Evolutionary conservation across 2,888 invertebrate species (phyloP), one percentile per base, ranked within the genome.

Genomic region (Odontothrips loti): DNA sequence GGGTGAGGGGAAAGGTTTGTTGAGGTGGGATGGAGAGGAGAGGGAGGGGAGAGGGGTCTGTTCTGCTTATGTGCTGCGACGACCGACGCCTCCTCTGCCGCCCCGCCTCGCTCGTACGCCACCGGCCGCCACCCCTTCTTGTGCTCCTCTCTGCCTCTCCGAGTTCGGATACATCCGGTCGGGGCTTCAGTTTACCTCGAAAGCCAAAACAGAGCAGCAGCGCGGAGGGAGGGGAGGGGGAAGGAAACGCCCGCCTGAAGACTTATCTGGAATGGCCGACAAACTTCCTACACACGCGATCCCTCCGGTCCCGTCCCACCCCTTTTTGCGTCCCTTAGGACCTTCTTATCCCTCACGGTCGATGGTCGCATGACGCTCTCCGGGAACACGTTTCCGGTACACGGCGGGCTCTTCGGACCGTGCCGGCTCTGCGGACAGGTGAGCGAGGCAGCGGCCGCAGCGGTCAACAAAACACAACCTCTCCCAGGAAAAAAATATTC

Each of bases 181-280:
- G 34, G n/a, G 68, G 68, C 68, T 68, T 68, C 68, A 68, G 68
- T 68, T 68, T 68, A 68, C 68, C 23, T 68, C 68, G 68, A n/a
- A 68, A 12, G 63, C 20, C 63, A 63, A 63, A 51, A 51, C 51
- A 51, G 34, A 58, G 58, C 58, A 58, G 58, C 58, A 6, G 20
- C 58, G 58, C 58, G 58, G 58, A 15, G 17, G 20, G 58, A n/a
- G 58, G 15, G 10, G 34, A 2, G 51, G 51, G 51, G 51, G 20
- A 3, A 51, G 51, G 51, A 20, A 51, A 12, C 51, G 51, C 51
- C 51, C 51, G 34, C 58, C 58, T 58, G 58, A 58, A 58, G 58
- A 58, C 58, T 58, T 58, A n/a, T 58, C 58, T 58, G 58, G n/a
- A 58, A 17, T 15, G 58, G 11, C 58, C 58, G 58, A 2, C 58